Evolutionary conservation across 2,888 invertebrate species (phyloP).

Genomic region (Drosophila neutralis): DNA sequence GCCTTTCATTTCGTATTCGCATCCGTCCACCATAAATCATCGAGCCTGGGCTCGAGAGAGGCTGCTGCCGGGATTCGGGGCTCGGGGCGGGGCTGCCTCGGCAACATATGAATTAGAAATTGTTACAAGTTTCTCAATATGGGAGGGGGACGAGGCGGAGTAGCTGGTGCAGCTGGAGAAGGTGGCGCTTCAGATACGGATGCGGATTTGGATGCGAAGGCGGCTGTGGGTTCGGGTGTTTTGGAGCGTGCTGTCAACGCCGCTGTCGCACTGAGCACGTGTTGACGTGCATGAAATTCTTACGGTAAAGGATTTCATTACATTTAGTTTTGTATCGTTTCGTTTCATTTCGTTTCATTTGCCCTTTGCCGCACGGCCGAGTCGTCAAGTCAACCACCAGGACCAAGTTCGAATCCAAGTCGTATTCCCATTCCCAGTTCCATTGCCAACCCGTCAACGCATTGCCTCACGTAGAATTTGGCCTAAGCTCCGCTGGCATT

Average conservation of each 20-base stretch:
- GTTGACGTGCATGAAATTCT: conserved; percentile 82
- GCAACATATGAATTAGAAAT: conserved; percentile 79
- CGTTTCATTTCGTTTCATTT: conserved; percentile 57
- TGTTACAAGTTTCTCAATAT: conserved; percentile 51
- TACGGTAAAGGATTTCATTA: conserved; percentile 80
- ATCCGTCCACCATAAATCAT: conserved; percentile 73
- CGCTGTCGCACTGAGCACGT: conserved; percentile 66
- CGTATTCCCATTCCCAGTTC: conserved; percentile 3
- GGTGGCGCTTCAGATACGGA: conserved; percentile 7
- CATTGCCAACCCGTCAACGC: conserved; percentile 22
- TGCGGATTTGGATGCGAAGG: conserved; percentile 9
- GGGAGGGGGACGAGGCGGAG: neutral
- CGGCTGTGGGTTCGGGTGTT: conserved; percentile 3
- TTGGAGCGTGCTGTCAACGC: conserved; percentile 60
- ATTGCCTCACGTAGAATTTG: conserved; percentile 60
- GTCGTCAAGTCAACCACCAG: conserved; percentile 44
- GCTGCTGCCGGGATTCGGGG: neutral
- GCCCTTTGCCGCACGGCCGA: conserved; percentile 57
- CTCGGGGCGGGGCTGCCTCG: conserved; percentile 23
- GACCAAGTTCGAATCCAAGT: conserved; percentile 15
- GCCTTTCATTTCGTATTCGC: conserved; percentile 68
- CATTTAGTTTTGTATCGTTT: conserved; percentile 42
- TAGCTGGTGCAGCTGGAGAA: neutral
- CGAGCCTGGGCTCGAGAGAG: conserved; percentile 25
- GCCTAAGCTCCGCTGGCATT: conserved; percentile 49